Evolutionary conservation across 2,797 vertebrate species (phyloP).

Genomic region (Atherinosoma microstoma): DNA sequence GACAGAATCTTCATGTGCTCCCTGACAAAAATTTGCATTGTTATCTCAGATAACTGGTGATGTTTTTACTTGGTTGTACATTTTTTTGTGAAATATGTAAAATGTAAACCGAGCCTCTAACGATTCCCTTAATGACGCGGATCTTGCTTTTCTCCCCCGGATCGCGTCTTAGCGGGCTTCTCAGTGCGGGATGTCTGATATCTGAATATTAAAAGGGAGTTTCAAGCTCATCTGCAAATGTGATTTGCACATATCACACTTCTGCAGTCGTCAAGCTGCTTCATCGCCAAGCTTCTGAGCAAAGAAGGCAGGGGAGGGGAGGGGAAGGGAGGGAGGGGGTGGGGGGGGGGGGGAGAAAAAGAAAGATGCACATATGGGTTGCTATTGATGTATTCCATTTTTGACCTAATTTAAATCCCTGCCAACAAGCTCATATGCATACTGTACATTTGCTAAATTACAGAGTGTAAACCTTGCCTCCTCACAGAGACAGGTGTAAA

Average conservation of each 20-base stretch:
- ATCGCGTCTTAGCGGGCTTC: constrained; percentile 84
- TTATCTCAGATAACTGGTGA: constrained; percentile 84
- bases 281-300: constrained; percentile 85
- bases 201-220: constrained; percentile 90
- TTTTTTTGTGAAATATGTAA: constrained; percentile 82
- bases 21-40: constrained; percentile 83
- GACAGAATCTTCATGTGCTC: constrained; percentile 80
- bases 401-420: constrained; percentile 89
- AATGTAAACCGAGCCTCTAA: constrained; percentile 83
- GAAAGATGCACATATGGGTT: constrained; percentile 86
- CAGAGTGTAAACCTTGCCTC: constrained; percentile 80
- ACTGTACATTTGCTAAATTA: constrained; percentile 88
- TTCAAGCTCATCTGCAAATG: constrained; percentile 90
- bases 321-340: constrained; percentile 40
- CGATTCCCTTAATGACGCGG: constrained; percentile 83
- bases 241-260: constrained; percentile 89
- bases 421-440: constrained; percentile 87
- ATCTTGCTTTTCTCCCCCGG: constrained; percentile 77
- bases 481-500: constrained; percentile 86
- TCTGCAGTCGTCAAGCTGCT: constrained; percentile 86
- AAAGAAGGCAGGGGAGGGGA: constrained; percentile 75
- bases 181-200: constrained; percentile 84
- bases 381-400: constrained; percentile 88
- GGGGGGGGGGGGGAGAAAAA: constrained; percentile 48
- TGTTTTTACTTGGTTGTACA: constrained; percentile 85